Conservation (phyloP, 2,888 invertebrate genomes). For the Nomada ferruginata region DNA sequence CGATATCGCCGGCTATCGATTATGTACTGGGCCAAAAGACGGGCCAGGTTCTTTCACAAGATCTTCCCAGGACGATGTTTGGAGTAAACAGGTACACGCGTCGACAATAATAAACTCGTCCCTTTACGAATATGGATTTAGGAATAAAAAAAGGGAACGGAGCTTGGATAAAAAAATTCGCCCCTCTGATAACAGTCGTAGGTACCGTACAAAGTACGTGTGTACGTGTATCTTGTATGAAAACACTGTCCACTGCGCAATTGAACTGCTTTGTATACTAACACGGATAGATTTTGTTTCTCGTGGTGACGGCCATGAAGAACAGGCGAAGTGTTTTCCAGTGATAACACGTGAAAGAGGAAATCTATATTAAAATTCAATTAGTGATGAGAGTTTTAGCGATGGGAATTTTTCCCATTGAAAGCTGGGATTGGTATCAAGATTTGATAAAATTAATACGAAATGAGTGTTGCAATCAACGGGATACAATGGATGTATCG, state of each 20-base stretch:
- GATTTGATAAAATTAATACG: no score
- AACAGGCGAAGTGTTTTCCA: no score
- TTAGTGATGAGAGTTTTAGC: no score
- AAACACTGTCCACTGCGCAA: slow-evolving; percentile 4
- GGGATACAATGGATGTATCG: no score
- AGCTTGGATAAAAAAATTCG: neutral
- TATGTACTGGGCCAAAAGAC: slow-evolving; percentile 59
- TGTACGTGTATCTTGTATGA: neutral
- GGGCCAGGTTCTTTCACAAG: slow-evolving; percentile 79
- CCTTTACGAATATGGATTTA: slow-evolving; percentile 4
- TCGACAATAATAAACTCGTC: slow-evolving; percentile 2
- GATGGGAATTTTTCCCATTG: no score
- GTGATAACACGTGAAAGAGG: no score
- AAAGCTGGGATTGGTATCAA: no score
- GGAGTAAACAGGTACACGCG: slow-evolving; percentile 55
- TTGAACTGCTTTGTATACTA: slow-evolving; percentile 37
- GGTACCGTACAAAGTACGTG: slow-evolving; percentile 1
- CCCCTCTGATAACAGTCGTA: neutral
- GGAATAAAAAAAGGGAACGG: neutral
- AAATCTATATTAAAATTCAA: no score
- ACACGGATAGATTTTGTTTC: slow-evolving; percentile 5
- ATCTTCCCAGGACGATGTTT: slow-evolving; percentile 61
- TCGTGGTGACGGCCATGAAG: no score
- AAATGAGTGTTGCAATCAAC: no score
- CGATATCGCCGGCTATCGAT: slow-evolving; percentile 66